phyloP scores from a whole-genome alignment of 2,888 invertebrate genomes.

The Melangyna quadrimaculata region DNA sequence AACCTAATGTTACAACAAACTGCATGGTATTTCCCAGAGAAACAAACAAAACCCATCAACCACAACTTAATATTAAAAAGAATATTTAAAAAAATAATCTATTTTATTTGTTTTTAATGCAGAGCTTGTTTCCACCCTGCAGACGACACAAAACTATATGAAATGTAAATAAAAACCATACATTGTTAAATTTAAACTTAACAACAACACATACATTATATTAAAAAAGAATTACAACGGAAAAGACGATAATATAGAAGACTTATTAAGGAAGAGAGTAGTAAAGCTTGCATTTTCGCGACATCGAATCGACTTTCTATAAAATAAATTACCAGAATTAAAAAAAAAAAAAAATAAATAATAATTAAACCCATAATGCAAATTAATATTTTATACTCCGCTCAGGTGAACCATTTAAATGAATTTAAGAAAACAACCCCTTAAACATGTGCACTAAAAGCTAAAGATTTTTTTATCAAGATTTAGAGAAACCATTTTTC shows the following conservation, averaged over 20 bases:
- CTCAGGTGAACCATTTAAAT: constrained; percentile 28
- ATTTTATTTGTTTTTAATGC: constrained; percentile 45
- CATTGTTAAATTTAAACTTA: constrained; percentile 59
- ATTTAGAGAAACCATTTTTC: constrained; percentile 61
- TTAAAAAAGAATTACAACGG: constrained; percentile 17
- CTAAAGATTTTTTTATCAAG: constrained; percentile 32
- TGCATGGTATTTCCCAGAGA: constrained; percentile 49
- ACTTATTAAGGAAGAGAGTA: constrained; percentile 2
- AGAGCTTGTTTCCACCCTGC: constrained; percentile 50
- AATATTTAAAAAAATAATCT: constrained; percentile 31
- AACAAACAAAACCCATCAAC: constrained; percentile 65
- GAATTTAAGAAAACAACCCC: constrained; percentile 20
- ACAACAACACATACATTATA: constrained; percentile 53
- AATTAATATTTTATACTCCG: constrained; percentile 25
- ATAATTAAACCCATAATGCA: constrained; percentile 32
- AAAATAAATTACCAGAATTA: background rate
- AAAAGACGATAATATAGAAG: constrained; percentile 4
- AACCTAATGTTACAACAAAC: constrained; percentile 39
- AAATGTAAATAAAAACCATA: constrained; percentile 55
- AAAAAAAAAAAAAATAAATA: background rate
- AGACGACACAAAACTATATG: constrained; percentile 68
- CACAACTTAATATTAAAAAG: constrained; percentile 36
- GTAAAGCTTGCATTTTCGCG: constrained; percentile 42
- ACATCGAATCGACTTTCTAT: background rate
- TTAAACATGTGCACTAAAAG: constrained; percentile 57